phyloP scores from a whole-genome alignment of 2,888 invertebrate species.

The Archips crataeganus region DNA sequence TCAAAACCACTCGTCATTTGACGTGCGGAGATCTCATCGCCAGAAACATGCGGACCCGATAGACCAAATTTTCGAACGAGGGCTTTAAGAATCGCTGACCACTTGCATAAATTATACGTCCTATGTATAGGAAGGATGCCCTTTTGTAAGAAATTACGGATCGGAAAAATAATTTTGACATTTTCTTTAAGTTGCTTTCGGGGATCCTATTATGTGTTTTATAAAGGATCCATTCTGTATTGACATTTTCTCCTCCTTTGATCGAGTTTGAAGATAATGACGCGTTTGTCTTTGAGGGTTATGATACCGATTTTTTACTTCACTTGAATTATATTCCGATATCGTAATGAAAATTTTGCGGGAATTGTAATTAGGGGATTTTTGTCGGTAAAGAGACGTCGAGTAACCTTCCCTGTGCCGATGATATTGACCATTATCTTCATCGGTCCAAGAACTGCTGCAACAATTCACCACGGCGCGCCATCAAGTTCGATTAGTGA shows the following conservation, averaged over 20 bases:
- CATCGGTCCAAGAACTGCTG: too few relatives aligned
- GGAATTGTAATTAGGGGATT: background rate
- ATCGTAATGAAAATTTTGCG: background rate
- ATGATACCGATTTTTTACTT: slow-evolving; percentile 54
- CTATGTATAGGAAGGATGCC: slow-evolving; percentile 70
- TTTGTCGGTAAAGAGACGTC: too few relatives aligned
- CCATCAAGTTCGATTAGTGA: too few relatives aligned
- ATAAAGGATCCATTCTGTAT: slow-evolving; percentile 60
- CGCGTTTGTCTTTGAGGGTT: slow-evolving; percentile 76
- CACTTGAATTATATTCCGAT: slow-evolving; percentile 35
- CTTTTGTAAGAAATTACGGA: slow-evolving; percentile 71
- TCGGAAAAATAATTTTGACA: slow-evolving; percentile 79
- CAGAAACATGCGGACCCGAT: slow-evolving; percentile 27
- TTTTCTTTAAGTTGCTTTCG: slow-evolving; percentile 55
- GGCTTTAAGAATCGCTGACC: slow-evolving; percentile 67
- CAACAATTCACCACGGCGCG: too few relatives aligned
- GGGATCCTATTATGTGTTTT: slow-evolving; percentile 59
- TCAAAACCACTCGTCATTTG: slow-evolving; percentile 38
- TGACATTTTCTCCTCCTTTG: slow-evolving; percentile 69
- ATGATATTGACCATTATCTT: too few relatives aligned
- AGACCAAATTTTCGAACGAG: slow-evolving; percentile 28
- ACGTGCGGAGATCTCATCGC: slow-evolving; percentile 23
- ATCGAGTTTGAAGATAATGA: slow-evolving; percentile 70
- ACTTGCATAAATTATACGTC: slow-evolving; percentile 82
- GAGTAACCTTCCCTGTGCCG: too few relatives aligned